Conservation (phyloP, 2,113 vertebrate species). For the Sphyrna mokarran region DNA sequence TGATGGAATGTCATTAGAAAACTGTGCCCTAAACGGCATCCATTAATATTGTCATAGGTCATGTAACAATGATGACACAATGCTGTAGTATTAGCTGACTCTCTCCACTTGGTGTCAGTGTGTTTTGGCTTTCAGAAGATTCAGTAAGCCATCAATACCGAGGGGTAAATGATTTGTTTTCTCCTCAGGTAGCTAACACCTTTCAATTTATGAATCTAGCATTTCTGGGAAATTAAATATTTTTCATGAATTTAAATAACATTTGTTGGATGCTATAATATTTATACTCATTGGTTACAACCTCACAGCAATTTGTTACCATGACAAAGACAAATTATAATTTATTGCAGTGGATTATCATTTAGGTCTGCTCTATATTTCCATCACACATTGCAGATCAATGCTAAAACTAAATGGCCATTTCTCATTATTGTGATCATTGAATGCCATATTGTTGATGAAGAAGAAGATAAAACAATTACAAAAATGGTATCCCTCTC, state of each 20-base stretch:
- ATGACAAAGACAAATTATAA: not conserved
- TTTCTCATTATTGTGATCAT: not conserved
- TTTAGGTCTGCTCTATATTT: not conserved
- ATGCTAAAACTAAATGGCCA: not conserved
- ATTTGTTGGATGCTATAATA: not conserved
- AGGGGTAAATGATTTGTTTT: not conserved
- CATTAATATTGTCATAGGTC: not conserved
- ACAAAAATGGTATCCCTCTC: not conserved
- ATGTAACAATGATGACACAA: not conserved
- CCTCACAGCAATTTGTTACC: not conserved
- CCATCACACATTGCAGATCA: not conserved
- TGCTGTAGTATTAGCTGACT: not conserved
- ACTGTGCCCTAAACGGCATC: not conserved
- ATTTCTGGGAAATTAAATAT: not conserved
- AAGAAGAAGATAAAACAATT: not conserved
- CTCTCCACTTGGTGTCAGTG: slow-evolving; percentile 32
- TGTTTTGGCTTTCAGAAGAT: slow-evolving; percentile 2
- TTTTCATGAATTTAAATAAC: slow-evolving; percentile 4
- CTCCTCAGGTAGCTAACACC: not conserved
- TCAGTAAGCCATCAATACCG: not conserved
- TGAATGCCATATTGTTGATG: not conserved
- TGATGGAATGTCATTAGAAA: not conserved
- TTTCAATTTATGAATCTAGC: not conserved
- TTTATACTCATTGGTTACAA: not conserved
- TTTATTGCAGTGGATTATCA: not conserved